Evolutionary conservation across 1,140 invertebrate species (phyloP).

Genomic region (Heliconius nattereri): DNA sequence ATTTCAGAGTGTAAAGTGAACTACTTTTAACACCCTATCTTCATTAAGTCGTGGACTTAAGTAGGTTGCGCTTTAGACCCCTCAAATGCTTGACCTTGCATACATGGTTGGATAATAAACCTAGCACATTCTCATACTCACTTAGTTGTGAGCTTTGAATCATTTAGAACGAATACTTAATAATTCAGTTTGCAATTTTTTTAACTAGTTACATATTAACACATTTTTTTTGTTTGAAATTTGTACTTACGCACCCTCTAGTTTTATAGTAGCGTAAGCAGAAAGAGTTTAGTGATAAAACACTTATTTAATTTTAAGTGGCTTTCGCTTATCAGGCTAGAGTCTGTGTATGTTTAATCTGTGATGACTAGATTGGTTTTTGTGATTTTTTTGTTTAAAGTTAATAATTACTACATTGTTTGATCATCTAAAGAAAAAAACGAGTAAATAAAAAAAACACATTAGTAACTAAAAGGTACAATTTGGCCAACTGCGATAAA

Average conservation of each 20-base stretch:
- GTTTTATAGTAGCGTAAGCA: too few species aligned
- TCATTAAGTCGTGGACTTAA: slow-evolving; percentile 14
- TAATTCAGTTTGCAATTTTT: neutral
- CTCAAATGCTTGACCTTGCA: slow-evolving; percentile 17
- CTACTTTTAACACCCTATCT: slow-evolving; percentile 19
- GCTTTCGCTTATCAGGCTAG: too few species aligned
- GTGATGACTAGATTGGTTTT: too few species aligned
- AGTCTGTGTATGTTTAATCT: too few species aligned
- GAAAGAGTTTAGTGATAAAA: too few species aligned
- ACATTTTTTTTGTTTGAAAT: neutral
- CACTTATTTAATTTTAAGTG: neutral
- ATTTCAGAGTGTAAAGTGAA: neutral
- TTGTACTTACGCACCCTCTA: neutral
- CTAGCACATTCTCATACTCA: neutral
- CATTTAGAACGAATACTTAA: neutral
- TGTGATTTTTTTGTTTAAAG: too few species aligned
- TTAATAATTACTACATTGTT: too few species aligned
- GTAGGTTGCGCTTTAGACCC: slow-evolving; percentile 20
- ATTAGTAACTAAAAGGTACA: neutral
- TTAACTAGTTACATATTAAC: neutral
- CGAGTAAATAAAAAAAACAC: too few species aligned
- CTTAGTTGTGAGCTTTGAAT: neutral
- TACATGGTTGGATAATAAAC: slow-evolving; percentile 8
- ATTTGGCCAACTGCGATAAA: neutral
- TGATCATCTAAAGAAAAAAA: too few species aligned